Percentiles rank a stretch among this genome's conserved stretches.
Conservation (phyloP, 2,113 vertebrate species). For the Macaca mulatta region DNA sequence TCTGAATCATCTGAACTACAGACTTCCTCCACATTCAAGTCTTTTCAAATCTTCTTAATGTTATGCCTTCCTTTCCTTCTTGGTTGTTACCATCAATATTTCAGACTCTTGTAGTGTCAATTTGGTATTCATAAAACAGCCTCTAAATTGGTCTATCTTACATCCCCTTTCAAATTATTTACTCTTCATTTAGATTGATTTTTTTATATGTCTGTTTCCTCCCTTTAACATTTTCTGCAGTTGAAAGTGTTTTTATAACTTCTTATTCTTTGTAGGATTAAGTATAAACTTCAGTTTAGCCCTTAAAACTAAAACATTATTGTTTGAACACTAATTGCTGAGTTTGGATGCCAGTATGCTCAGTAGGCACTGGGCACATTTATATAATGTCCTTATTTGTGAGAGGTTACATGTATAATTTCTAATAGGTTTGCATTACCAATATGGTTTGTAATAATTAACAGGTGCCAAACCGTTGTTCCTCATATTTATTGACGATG, state of each 20-base stretch:
- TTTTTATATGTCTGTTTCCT: not conserved
- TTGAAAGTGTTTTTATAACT: not conserved
- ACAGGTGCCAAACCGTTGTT: not conserved
- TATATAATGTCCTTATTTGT: conserved; percentile 14
- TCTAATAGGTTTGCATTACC: not conserved
- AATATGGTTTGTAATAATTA: not conserved
- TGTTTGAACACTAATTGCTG: not conserved
- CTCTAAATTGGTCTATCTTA: conserved; percentile 9
- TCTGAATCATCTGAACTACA: not conserved
- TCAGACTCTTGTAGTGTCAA: not conserved
- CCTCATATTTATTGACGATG: not conserved
- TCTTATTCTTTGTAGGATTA: not conserved
- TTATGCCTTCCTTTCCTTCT: not conserved
- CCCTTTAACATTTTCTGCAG: not conserved
- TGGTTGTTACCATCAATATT: not conserved
- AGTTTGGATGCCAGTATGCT: not conserved
- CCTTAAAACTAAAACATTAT: not conserved
- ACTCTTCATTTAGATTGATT: not conserved
- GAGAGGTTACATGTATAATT: not conserved
- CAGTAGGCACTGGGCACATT: not conserved
- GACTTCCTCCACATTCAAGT: not conserved
- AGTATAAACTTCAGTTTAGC: not conserved
- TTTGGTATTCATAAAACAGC: not conserved
- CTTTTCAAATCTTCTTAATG: not conserved
- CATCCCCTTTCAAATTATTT: not conserved